Base-by-base conservation (phyloP, 1,140 invertebrate genomes). In the Neodiprion lecontei region DNA sequence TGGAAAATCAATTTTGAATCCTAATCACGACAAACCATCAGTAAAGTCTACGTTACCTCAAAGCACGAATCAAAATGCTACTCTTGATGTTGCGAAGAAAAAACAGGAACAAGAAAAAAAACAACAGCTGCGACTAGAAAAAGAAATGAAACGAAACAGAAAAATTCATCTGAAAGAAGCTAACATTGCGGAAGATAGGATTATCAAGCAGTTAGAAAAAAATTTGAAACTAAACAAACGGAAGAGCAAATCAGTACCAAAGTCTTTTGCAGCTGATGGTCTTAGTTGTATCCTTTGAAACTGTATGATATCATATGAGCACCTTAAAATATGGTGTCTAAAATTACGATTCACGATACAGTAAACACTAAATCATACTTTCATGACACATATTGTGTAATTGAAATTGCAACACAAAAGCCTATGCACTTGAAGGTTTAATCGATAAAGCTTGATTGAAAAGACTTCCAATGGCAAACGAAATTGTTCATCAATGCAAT, bases 191-290 rank as follows among this genome's bases (percentile, higher is more conserved):
- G 96, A 98, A 86, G 96, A 98, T 74, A 91, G 89, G 79, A 89
- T 92, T 67, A 96, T 98, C 14, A 93, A 92, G 80, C 92, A 92
- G 80, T 84, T 97, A 74, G 95, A 96, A 81, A 97, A 98, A 84
- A 92, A 94, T 83, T 86, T 98, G 1, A 94, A 94, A 78, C 81
- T 98, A 7, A 95, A 96, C 74, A 96, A 95, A 80, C 90, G 89
- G 68, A 95, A 94, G 82, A 91, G 89, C 48, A 95, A 96, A 81
- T 90, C 89, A 70, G 89, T 95, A 53, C 94, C 95, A 8, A 94
- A 94, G 81, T 93, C 92, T 76, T 97, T 97, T 88, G 83, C 91
- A 65, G 88, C 90, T 71, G 96, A 97, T 91, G 96, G 96, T 2
- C 88, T 97, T 48, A 96, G 96, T 83, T 97, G 95, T 95, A 95